Base-by-base conservation (phyloP, 2,888 invertebrate genomes). In the Meiosimyza platycephala region DNA sequence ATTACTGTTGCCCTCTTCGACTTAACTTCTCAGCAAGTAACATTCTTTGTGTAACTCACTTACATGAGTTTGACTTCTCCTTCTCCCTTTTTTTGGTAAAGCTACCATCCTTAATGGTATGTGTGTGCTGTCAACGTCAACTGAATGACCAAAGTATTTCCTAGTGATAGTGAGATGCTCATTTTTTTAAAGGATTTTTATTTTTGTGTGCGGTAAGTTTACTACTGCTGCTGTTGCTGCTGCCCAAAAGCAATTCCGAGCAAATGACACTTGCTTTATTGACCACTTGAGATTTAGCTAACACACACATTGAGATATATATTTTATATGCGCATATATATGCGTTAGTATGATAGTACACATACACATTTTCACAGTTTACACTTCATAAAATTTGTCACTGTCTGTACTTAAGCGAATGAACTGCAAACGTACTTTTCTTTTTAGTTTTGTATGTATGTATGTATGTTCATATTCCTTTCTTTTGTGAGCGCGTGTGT, bases 231-330 rank as follows among this genome's bases (percentile, higher is more conserved):
- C 72, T 65, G 16, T 47, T 47, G 33, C 40, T 68, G n/a, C 52
- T 60, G 12, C 68, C 69, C 62, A 72, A 74, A 73, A 74, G 76
- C 73, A 78, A 76, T 79, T 78, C 74, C 74, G 68, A 62, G 54
- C 74, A 77, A 74, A 76, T 78, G 75, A 77, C 76, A 74, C 72
- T 72, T 72, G 75, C 74, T 77, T 77, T 79, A 79, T 78, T 78
- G 79, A 79, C 76, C 78, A 77, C 77, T 79, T 78, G 77, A 78
- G 76, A 78, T 76, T 78, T 77, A 69, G 66, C 71, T 40, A 22
- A 57, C n/a, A 12, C 28, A 16, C 47, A 50, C 51, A n/a, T 51
- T 16, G 33, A 47, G 33, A 47, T 62, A 59, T 9, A 16, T 33
- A 47, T 40, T 15, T n/a, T 15, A 28, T 62, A 62, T 40, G 18